These are phyloP conservation scores for Darevskia mixta DNA, from an alignment of 2,797 vertebrate genomes.

Conservation along the genomic window DNA sequence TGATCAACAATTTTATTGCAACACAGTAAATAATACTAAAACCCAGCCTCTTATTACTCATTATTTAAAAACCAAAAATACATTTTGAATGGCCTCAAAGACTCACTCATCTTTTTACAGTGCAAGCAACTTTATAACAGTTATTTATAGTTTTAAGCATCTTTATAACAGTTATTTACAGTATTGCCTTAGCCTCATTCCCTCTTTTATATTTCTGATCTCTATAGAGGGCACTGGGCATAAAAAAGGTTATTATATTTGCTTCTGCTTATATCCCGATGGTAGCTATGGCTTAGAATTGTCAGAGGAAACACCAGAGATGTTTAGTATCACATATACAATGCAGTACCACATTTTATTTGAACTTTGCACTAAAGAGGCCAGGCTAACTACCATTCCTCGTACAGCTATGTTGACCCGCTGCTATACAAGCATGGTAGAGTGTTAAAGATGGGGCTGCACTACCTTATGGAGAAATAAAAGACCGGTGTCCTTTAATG, in stretches of 20 bases:
- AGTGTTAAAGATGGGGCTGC: not conserved
- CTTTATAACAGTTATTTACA: conserved; percentile 48
- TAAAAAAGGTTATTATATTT: conserved; percentile 59
- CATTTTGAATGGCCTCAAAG: conserved; percentile 33
- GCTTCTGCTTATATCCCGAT: conserved; percentile 60
- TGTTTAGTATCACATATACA: conserved; percentile 52
- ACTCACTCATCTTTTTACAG: conserved; percentile 19
- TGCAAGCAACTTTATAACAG: conserved; percentile 1
- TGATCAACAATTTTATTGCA: conserved; percentile 14
- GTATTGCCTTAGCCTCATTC: conserved; percentile 45
- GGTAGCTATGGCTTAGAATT: conserved; percentile 61
- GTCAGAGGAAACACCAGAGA: conserved; percentile 52
- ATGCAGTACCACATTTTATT: conserved; percentile 33
- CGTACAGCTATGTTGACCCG: not conserved
- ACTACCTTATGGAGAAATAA: not conserved
- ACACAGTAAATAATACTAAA: conserved; percentile 37
- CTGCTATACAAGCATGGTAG: not conserved
- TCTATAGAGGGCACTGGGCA: conserved; percentile 11
- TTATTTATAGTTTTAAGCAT: not conserved
- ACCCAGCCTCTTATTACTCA: conserved; percentile 4
- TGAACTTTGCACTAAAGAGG: not conserved
- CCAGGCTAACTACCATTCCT: not conserved
- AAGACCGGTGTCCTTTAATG: not conserved
- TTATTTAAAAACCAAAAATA: conserved; percentile 32
- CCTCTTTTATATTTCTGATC: conserved; percentile 50